phyloP scores from a whole-genome alignment of 2,113 vertebrate genomes.

The Sylvilagus bachmani region DNA sequence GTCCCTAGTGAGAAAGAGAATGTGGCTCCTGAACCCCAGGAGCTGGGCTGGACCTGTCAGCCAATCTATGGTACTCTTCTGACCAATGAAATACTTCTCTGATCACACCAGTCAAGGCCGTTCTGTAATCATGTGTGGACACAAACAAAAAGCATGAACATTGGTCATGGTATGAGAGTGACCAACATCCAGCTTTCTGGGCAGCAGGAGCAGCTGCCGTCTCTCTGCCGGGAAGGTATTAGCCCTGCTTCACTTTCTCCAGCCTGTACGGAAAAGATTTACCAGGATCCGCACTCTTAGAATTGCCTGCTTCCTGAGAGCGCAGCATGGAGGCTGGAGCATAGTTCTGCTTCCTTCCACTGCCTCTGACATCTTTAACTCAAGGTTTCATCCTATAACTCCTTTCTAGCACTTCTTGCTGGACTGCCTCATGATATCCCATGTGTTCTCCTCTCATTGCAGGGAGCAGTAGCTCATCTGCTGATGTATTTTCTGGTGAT shows the following conservation, averaged over 20 bases:
- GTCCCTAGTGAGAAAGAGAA: neutral
- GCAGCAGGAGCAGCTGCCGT: neutral
- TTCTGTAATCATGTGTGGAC: neutral
- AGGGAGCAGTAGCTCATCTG: neutral
- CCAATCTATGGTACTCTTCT: neutral
- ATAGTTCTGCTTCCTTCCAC: neutral
- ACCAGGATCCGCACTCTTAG: neutral
- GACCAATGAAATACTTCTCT: neutral
- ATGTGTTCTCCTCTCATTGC: fast-evolving
- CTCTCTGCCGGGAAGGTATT: neutral
- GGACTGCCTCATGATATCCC: neutral
- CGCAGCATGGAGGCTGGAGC: neutral
- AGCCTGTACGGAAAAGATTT: neutral
- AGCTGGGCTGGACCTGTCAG: too few species aligned
- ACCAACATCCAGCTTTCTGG: neutral
- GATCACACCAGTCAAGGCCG: neutral
- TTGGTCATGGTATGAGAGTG: fast-evolving
- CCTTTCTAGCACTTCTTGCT: neutral
- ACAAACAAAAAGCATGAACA: neutral
- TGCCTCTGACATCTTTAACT: neutral
- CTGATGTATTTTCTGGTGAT: neutral
- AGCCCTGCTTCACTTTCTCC: neutral
- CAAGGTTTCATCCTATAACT: neutral
- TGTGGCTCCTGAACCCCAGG: neutral
- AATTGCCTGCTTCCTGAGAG: neutral